Base-by-base conservation (phyloP, 2,797 vertebrate genomes). In the Megaceryle alcyon region DNA sequence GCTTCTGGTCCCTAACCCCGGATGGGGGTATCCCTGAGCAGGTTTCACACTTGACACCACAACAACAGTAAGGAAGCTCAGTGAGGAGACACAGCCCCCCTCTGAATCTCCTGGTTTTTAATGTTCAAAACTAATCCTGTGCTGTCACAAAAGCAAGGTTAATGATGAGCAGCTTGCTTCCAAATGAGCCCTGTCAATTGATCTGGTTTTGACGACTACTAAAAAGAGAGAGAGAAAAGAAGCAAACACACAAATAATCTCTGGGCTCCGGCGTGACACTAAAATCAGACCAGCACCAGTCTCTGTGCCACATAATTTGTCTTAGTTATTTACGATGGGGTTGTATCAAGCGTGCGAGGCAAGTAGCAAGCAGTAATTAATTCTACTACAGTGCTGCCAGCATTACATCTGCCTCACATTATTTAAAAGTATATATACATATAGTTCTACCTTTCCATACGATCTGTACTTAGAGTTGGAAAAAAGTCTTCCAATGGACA, bases 51-150 rank as follows among this genome's bases (percentile, higher is more conserved):
- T 86, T 35, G 57, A 3, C 71, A 49, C 20, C 59, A 41, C 39
- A 49, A 10, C 13, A 33, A 26, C 29, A 78, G 9, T 12, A 26
- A 70, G 66, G 15, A 51, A 49, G 54, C 46, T 69, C 20, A 48
- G 65, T 0, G 7, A 84, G 59, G 37, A 83, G 69, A 14, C n/a
- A 64, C 7, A 76, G 11, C 37, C 65, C 5, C 3, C 3, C 18
- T 4, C 21, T 7, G 1, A 46, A 66, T 44, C 18, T 53, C 33
- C 35, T 61, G 65, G 54, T 5, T 79, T 82, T 91, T 88, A 63
- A 68, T 39, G 26, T 10, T 79, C 86, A 75, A 39, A 88, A 76
- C 94, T 89, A 92, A 70, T 77, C 87, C 33, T 84, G 77, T n/a
- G 10, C 65, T 78, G 66, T 51, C 86, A 39, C 41, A 37, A 63